Evolutionary conservation across 2,888 invertebrate species (phyloP), one percentile per base, ranked within the genome.

Genomic region (Belgica antarctica): DNA sequence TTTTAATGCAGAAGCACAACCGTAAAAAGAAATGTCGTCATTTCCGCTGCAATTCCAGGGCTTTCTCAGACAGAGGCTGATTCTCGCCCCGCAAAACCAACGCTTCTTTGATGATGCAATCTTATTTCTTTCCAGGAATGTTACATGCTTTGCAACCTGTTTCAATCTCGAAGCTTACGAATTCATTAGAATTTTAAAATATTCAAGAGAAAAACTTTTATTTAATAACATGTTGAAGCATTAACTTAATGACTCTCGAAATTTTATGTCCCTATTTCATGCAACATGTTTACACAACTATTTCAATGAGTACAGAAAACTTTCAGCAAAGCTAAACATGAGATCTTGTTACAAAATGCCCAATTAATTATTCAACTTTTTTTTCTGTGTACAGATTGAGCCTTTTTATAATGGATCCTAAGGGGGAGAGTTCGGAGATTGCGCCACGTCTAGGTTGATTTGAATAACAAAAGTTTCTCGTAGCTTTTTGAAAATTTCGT

Each of bases 281-380:
- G 12, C 41, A 41, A n/a, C 52, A 52, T 52, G 52, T 52, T 12
- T 22, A n/a, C 52, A 52, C 5, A 52, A 52, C 52, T 52, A 52
- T 52, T 52, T 52, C 52, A 52, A 52, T 52, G 17, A 52, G 52
- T 41, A 31, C 31, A 31, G 52, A 52, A n/a, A 52, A n/a, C 19
- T n/a, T n/a, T n/a, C n/a, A n/a, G n/a, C n/a, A n/a, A n/a, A n/a
- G n/a, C n/a, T n/a, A 31, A 52, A 22, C 19, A 17, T 3, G 52
- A 12, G 52, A 52, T 52, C 19, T 22, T 22, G 52, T 52, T 17
- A 52, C 52, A 52, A 52, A 52, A 52, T 17, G 52, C 52, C 22
- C 52, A 52, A 52, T 52, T 52, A 52, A 52, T 22, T 22, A 52
- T 52, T 52, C 52, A 12, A 52, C 19, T 52, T 52, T n/a, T n/a